Base-by-base conservation (phyloP, 2,797 vertebrate species). In the Siniperca undulata region DNA sequence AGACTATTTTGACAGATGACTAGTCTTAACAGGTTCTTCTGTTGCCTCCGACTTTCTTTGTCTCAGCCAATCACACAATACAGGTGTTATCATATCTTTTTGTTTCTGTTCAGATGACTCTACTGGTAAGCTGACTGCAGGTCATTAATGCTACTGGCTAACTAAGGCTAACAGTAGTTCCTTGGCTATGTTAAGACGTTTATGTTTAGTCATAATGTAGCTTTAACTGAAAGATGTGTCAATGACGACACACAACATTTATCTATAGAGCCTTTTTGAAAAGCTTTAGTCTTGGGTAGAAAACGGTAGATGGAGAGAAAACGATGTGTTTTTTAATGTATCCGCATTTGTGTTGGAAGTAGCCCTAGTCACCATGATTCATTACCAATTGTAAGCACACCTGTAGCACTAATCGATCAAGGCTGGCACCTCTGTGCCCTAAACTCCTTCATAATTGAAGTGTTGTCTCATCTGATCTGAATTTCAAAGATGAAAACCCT, bases 311-410 rank as follows among this genome's bases (percentile, higher is more conserved):
- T 55, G 10, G 1, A 42, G 24, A 69, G 30, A 30, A 59, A 50
- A 20, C 8, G 14, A 24, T 9, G 19, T 46, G 24, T 34, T 48
- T 64, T 36, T 30, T 70, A 12, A 74, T 9, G 11, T 64, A 36
- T 55, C 50, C 14, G 20, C 20, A 8, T 48, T 34, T 27, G n/a
- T 27, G 22, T 9, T 19, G 42, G 19, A 24, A 24, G 12, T 19
- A 77, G 53, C n/a, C 34, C 8, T 20, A 5, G n/a, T 53, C 36
- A 40, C n/a, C 5, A 20, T 16, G 3, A 58, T 20, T 34, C 19
- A 70, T 36, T 66, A 34, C 16, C 14, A 59, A n/a, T 16, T n/a
- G 30, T 19, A 48, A 64, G 40, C 68, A 81, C 67, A 60, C 61
- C 10, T 65, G 30, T 8, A 11, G 20, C 13, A 40, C 60, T 40